These are phyloP conservation scores for Neoseiulus cucumeris DNA, from an alignment of 1,140 invertebrate genomes.

Conservation along the genomic window DNA sequence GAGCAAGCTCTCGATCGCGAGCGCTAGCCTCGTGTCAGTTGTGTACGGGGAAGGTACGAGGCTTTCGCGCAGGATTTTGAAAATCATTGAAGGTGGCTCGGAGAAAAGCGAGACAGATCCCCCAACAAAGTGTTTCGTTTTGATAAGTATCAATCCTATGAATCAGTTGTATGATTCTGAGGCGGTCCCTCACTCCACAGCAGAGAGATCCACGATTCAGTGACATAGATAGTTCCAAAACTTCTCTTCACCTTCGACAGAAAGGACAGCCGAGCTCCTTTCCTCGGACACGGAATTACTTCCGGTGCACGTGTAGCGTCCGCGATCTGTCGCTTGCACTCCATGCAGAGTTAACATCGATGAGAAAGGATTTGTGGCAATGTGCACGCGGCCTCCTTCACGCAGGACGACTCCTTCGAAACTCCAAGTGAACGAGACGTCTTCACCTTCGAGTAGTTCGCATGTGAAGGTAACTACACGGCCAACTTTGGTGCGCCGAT, in stretches of 20 bases:
- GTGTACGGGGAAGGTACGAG: too few relatives aligned
- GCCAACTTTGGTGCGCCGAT: not conserved
- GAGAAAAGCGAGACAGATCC: too few relatives aligned
- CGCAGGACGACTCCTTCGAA: not conserved
- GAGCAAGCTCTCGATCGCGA: too few relatives aligned
- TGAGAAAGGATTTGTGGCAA: not conserved
- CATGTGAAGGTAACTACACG: not conserved
- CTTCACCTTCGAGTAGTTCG: not conserved
- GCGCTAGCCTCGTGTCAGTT: too few relatives aligned
- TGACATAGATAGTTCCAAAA: too few relatives aligned
- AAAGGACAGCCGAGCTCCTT: not conserved
- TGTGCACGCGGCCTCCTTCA: not conserved
- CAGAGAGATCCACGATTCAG: too few relatives aligned
- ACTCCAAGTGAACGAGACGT: not conserved
- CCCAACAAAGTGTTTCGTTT: too few relatives aligned
- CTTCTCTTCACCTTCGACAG: constrained; percentile 2
- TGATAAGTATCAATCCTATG: too few relatives aligned
- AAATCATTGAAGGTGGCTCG: too few relatives aligned
- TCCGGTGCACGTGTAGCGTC: not conserved
- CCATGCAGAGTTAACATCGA: not conserved
- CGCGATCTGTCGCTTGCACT: not conserved
- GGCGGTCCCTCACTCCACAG: too few relatives aligned
- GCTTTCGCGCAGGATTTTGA: too few relatives aligned
- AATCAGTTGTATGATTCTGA: too few relatives aligned
- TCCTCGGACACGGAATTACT: constrained; percentile 3